phyloP scores from a whole-genome alignment of 35 echinoderm and acorn worm genomes.

The Ophiothrix spiculata region DNA sequence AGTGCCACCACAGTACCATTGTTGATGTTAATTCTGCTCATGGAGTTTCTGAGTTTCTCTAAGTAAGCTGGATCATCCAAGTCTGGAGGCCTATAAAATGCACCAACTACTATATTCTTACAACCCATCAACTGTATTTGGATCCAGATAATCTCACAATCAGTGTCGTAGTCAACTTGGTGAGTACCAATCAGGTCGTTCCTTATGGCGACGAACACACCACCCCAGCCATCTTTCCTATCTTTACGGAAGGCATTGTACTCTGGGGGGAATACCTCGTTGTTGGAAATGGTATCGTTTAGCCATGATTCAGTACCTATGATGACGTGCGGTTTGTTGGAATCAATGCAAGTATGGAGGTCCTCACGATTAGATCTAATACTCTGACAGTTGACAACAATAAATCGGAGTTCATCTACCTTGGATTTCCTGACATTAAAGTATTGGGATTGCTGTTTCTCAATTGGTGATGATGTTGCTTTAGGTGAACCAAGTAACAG shows the following conservation, averaged over 20 bases:
- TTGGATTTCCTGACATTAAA: not conserved
- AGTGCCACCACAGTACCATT: not conserved
- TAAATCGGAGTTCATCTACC: not conserved
- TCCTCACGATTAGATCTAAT: not conserved
- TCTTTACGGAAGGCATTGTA: slow-evolving; percentile 23
- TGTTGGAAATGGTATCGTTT: not conserved
- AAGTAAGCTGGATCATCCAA: not conserved
- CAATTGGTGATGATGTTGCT: not conserved
- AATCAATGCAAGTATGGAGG: not conserved
- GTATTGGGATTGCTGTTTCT: not conserved
- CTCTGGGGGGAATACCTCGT: slow-evolving; percentile 1
- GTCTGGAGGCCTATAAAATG: slow-evolving; percentile 14
- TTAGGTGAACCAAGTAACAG: not conserved
- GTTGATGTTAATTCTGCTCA: not conserved
- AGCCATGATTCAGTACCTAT: slow-evolving; percentile 7
- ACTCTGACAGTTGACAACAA: not conserved
- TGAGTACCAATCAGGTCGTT: not conserved
- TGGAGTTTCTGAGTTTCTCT: not conserved
- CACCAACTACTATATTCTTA: not conserved
- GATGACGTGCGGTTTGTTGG: not conserved
- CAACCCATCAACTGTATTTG: slow-evolving; percentile 3
- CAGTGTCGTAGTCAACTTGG: not conserved
- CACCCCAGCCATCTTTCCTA: slow-evolving; percentile 1
- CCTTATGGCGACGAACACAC: slow-evolving; percentile 19
- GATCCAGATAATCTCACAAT: slow-evolving; percentile 19